A percentile compares a stretch with the other conserved stretches of the same genome.
Evolutionary conservation across 2,113 vertebrate species (phyloP).

Genomic region (rabbit (Oryctolagus cuniculus)): mOryCun1.1 NC_091439.1:136622501-136623000

Average conservation of each 20-base stretch:
- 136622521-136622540: neutral
- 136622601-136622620: neutral
- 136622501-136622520: neutral
- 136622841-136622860: neutral
- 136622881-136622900: neutral
- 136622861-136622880: neutral
- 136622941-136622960: too few species aligned
- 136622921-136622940: too few species aligned
- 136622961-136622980: too few species aligned
- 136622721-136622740: neutral
- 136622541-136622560: neutral
- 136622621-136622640: neutral
- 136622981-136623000: too few species aligned
- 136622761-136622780: neutral
- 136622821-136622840: too few species aligned
- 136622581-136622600: neutral
- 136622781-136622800: neutral
- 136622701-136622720: neutral
- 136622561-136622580: neutral
- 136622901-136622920: too few species aligned
- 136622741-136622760: constrained; percentile 29
- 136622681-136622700: neutral
- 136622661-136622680: neutral
- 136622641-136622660: neutral
- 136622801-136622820: too few species aligned